A percentile compares a stretch with the other conserved stretches of the same genome.
These are phyloP conservation scores for Onychomys leucogaster DNA, from an alignment of 2,797 vertebrate species.

Conservation along the genomic window DNA sequence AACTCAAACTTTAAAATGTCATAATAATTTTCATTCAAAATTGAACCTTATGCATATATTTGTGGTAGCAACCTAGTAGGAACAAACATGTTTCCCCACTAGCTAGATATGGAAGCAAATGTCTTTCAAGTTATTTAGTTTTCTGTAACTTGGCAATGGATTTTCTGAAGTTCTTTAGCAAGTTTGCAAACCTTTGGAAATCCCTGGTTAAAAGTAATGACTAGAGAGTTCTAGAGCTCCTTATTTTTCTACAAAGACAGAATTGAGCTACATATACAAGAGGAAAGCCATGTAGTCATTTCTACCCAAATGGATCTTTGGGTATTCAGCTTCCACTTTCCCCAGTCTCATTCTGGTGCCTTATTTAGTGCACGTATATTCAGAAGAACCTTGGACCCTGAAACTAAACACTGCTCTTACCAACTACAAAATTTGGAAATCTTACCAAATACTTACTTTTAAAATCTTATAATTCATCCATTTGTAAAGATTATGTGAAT, in stretches of 20 bases:
- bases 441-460: slow-evolving; percentile 56
- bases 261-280: slow-evolving; percentile 64
- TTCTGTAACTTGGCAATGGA: slow-evolving; percentile 63
- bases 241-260: slow-evolving; percentile 83
- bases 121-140: slow-evolving; percentile 75
- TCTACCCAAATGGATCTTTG: slow-evolving; percentile 85
- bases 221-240: slow-evolving; percentile 82
- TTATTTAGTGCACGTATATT: slow-evolving; percentile 75
- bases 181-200: slow-evolving; percentile 77
- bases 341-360: slow-evolving; percentile 78
- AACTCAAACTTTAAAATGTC: slow-evolving; percentile 74
- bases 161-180: slow-evolving; percentile 78
- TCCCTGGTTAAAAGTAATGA: slow-evolving; percentile 82
- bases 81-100: slow-evolving; percentile 58
- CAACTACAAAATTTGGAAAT: slow-evolving; percentile 50
- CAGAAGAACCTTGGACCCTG: slow-evolving; percentile 46
- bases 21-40: slow-evolving; percentile 52
- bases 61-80: neutral
- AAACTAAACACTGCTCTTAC: slow-evolving; percentile 67
- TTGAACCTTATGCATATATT: neutral
- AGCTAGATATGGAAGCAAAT: slow-evolving; percentile 7
- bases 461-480: neutral
- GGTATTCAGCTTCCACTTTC: slow-evolving; percentile 82
- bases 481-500: neutral
- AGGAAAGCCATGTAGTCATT: slow-evolving; percentile 77